A percentile compares a stretch with the other conserved stretches of the same genome.
Conservation (phyloP, 2,888 invertebrate species). For the Dolichopus griseipennis region DNA sequence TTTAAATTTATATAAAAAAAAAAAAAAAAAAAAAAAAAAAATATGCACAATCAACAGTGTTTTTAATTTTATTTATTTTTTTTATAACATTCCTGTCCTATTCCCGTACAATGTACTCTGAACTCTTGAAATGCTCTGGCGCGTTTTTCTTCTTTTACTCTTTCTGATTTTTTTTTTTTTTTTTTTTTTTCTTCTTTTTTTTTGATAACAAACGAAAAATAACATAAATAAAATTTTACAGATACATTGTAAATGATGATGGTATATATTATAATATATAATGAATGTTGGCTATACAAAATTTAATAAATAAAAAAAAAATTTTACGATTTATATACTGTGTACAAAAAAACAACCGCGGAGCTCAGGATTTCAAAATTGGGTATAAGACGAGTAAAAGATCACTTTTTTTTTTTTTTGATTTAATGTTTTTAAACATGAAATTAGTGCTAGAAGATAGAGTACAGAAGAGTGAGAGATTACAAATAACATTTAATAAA, state of each 20-base stretch:
- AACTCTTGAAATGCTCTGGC: not conserved
- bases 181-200: not conserved
- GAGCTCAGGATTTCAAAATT: no score
- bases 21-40: no score
- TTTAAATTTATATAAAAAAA: no score
- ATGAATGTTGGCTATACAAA: not conserved
- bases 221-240: no score
- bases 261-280: no score
- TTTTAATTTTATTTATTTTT: not conserved
- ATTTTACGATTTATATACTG: no score
- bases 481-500: no score
- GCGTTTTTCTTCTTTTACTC: not conserved
- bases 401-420: constrained; percentile 1
- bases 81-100: not conserved
- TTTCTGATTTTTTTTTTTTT: not conserved
- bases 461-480: no score
- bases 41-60: not conserved
- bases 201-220: not conserved
- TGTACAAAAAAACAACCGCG: no score
- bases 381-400: not conserved
- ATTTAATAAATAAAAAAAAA: not conserved
- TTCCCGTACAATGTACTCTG: constrained; percentile 1
- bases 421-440: not conserved
- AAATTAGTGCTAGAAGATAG: not conserved
- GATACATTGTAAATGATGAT: no score